Evolutionary conservation across 1,140 invertebrate genomes (phyloP), one percentile per base, ranked within the genome.

Genomic region (Cecropterus lyciades): DNA sequence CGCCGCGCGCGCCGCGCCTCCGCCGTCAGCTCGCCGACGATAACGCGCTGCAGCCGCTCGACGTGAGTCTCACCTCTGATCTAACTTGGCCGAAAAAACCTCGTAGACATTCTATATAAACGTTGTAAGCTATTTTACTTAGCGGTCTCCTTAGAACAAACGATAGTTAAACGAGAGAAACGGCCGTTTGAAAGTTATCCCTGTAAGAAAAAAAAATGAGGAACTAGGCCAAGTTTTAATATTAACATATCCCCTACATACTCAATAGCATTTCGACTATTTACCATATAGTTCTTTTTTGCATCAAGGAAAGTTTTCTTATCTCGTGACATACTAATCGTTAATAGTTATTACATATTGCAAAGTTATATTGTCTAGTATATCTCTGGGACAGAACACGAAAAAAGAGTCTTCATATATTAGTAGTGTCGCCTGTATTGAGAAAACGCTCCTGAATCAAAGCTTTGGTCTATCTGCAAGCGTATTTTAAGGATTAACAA

Each of bases 1-100:
- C 74, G 42, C 57, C 65, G 7, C 55, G 74, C 40, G 62, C 71
- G 33, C 49, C 77, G 52, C 79, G 69, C 57, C 11, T 14, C 27
- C 77, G 81, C 66, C 74, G 86, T 8, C 86, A 89, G 64, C 84
- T 89, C 51, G 77, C 83, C 56, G 84, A 82, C 67, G 86, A 87
- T 73, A 67, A 86, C 70, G 46, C 79, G 11, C 73, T 89, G 69
- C 87, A 89, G 79, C 87, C 87, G 16, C 72, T 89, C 57, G 79
- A 87, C 62, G 83, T 87, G 69, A 73, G 70, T 72, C 52, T 17
- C 5, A 24, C 20, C 20, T 14, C 15, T 15, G 40, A 24, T 24
- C 20, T 5, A 24, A 37, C 51, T 17, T 7, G 49, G 49, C 51
- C 27, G 13, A 15, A 10, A 30, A 7, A 5, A n/a, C n/a, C 11